Percentiles rank a stretch among this genome's conserved stretches.
Evolutionary conservation across 37 sponge, comb jelly and placozoan species (phyloP).

Genomic region (Cladorhizidae sp.): DNA sequence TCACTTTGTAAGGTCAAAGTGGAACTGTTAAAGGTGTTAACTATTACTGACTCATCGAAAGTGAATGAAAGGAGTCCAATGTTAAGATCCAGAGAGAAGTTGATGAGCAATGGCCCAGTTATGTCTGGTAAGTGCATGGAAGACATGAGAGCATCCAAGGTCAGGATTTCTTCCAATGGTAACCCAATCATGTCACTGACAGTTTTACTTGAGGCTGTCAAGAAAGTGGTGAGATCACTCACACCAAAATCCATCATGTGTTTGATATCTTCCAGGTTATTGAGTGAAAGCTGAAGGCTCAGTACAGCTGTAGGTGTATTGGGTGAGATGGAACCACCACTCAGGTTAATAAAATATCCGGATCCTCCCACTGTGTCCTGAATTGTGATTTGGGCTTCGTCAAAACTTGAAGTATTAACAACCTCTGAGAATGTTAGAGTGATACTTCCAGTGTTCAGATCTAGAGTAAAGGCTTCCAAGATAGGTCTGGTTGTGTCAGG

Average conservation of each 20-base stretch:
- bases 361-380: slow-evolving; percentile 44
- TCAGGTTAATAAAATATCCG: slow-evolving; percentile 3
- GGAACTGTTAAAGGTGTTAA: slow-evolving; percentile 30
- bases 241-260: slow-evolving; percentile 43
- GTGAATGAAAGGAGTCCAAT: slow-evolving; percentile 65
- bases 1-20: slow-evolving; percentile 63
- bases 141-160: slow-evolving; percentile 24
- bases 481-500: slow-evolving; percentile 63
- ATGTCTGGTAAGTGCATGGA: slow-evolving; percentile 52
- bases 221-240: slow-evolving; percentile 60
- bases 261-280: slow-evolving; percentile 61
- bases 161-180: slow-evolving; percentile 37
- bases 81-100: slow-evolving; percentile 87
- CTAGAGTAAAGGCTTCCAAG: slow-evolving; percentile 58
- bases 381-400: slow-evolving; percentile 57
- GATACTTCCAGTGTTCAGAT: slow-evolving; percentile 67
- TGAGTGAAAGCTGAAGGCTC: slow-evolving; percentile 22
- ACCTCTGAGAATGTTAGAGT: slow-evolving; percentile 80
- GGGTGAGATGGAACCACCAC: slow-evolving; percentile 33
- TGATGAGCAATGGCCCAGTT: slow-evolving; percentile 62
- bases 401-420: slow-evolving; percentile 67
- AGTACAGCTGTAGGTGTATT: slow-evolving; percentile 33
- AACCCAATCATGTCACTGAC: slow-evolving; percentile 66
- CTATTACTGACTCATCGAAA: slow-evolving; percentile 79
- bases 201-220: slow-evolving; percentile 63